Conservation (phyloP, 2,888 invertebrate genomes). For the Parasteatoda lunata region DNA sequence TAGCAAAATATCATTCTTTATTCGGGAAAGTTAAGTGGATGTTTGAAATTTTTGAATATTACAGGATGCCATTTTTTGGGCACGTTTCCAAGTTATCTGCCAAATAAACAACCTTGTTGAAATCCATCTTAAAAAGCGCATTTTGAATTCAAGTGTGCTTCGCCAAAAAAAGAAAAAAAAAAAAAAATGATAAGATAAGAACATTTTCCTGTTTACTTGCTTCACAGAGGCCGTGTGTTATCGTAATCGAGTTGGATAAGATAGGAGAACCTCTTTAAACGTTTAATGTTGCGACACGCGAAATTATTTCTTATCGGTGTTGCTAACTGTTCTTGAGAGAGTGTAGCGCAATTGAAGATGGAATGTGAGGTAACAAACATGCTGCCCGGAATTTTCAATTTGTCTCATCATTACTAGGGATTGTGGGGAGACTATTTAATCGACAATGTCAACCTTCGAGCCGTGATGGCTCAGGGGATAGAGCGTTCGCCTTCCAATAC, state of each 20-base stretch:
- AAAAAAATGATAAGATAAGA: constrained; percentile 23
- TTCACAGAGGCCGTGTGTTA: background rate
- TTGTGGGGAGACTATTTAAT: too few species aligned
- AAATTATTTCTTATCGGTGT: background rate
- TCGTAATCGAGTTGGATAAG: constrained; percentile 40
- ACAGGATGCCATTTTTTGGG: background rate
- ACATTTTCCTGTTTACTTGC: constrained; percentile 36
- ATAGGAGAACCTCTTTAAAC: constrained; percentile 10
- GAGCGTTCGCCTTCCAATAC: too few species aligned
- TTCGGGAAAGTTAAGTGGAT: too few species aligned
- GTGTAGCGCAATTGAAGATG: background rate
- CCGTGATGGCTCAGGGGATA: too few species aligned
- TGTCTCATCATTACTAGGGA: too few species aligned
- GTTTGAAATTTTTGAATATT: background rate
- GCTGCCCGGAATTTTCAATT: too few species aligned
- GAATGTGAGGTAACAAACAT: too few species aligned
- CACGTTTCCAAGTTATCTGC: background rate
- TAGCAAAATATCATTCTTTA: too few species aligned
- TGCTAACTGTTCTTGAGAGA: background rate
- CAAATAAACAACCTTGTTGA: background rate
- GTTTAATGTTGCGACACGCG: background rate
- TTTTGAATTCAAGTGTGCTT: constrained; percentile 27
- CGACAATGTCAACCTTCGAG: too few species aligned
- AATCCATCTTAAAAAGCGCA: constrained; percentile 26
- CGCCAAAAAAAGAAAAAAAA: background rate